These are phyloP conservation scores for Ibycter americanus DNA, from an alignment of 2,797 vertebrate species.

Conservation along the genomic window DNA sequence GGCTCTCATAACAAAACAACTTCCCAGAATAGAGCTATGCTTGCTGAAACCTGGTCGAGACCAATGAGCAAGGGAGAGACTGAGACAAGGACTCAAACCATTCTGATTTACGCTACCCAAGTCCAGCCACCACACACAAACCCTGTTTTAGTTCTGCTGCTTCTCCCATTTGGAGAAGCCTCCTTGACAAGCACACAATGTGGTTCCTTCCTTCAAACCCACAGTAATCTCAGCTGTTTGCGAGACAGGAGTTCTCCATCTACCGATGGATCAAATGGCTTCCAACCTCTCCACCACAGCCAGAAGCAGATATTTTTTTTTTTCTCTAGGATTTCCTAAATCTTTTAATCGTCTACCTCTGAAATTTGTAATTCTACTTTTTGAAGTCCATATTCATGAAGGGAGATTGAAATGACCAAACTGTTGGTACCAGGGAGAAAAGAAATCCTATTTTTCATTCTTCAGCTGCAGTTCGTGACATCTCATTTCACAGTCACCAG, in stretches of 20 bases:
- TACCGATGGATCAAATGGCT: neutral
- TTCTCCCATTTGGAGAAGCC: neutral
- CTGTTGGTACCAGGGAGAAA: neutral
- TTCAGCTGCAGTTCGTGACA: neutral
- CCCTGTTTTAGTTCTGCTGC: neutral
- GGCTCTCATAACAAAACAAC: rapidly evolving
- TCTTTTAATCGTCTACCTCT: slow-evolving; percentile 23
- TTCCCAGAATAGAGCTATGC: neutral
- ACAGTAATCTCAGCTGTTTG: neutral
- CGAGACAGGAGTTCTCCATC: neutral
- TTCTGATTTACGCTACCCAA: neutral
- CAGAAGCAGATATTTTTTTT: neutral
- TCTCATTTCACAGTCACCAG: neutral
- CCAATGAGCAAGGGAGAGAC: neutral
- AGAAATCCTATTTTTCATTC: neutral
- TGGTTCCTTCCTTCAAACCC: neutral
- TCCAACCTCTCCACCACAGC: neutral
- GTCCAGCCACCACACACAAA: neutral
- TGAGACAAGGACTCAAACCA: neutral
- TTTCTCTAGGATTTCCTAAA: slow-evolving; percentile 8
- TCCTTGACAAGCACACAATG: neutral
- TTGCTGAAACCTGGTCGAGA: neutral
- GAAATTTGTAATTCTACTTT: slow-evolving; percentile 26
- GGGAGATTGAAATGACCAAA: slow-evolving; percentile 18
- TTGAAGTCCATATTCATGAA: slow-evolving; percentile 2